These are phyloP conservation scores for Lophius americanus DNA, from an alignment of 2,797 vertebrate genomes.

Conservation along the genomic window DNA sequence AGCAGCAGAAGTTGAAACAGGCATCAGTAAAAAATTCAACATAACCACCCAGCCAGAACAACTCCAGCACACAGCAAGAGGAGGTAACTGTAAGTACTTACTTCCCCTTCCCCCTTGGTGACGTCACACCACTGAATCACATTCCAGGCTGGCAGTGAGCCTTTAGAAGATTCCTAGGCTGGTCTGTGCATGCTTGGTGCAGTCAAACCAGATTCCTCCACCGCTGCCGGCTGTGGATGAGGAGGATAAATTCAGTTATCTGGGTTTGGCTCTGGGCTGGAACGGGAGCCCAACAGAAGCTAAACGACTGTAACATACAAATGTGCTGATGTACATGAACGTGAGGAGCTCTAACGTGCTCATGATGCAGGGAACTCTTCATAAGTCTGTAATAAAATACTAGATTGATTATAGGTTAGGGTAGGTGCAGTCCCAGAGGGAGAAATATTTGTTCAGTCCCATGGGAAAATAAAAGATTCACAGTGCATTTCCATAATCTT, in stretches of 20 bases:
- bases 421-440: background rate
- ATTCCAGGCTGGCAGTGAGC: constrained; percentile 67
- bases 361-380: constrained; percentile 7
- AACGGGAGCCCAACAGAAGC: constrained; percentile 44
- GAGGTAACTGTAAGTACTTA: constrained; percentile 17
- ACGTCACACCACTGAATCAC: constrained; percentile 66
- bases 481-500: background rate
- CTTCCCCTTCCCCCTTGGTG: constrained; percentile 36
- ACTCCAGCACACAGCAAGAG: background rate
- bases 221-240: constrained; percentile 28
- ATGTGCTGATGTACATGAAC: constrained; percentile 28
- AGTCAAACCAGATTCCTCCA: constrained; percentile 80
- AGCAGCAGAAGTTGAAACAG: background rate
- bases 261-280: constrained; percentile 55
- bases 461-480: no score
- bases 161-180: constrained; percentile 78
- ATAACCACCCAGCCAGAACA: constrained; percentile 1
- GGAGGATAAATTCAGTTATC: constrained; percentile 48
- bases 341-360: constrained; percentile 6
- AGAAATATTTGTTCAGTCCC: background rate
- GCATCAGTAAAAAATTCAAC: constrained; percentile 1
- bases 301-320: constrained; percentile 26
- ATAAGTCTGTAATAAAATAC: background rate
- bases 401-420: background rate
- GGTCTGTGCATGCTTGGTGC: constrained; percentile 82